Evolutionary conservation across 1,140 invertebrate genomes (phyloP), one percentile per base, ranked within the genome.

Genomic region (Lepidotrigona ventralis): DNA sequence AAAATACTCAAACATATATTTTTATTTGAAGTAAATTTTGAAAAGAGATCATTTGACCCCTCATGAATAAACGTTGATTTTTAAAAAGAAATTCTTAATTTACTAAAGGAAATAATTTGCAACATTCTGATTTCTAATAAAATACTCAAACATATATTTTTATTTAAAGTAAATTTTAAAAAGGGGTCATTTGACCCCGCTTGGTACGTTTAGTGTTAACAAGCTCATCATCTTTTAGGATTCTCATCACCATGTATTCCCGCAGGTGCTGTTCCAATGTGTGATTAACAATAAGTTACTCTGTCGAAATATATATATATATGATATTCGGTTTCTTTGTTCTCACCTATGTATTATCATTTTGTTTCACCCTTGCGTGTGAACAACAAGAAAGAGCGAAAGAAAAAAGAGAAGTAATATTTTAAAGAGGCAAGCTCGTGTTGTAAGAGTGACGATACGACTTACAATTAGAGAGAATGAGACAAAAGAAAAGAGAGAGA

Each of bases 361-460:
- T n/a, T n/a, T 39, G 64, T 87, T 86, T 77, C 54, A n/a, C 29
- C 54, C 68, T 46, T n/a, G 76, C 8, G 15, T 26, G 58, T 39
- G 75, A 33, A 69, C 39, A 15, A 72, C 12, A 69, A 1, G 23
- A 19, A 23, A n/a, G n/a, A n/a, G n/a, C n/a, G n/a, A 33, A 33
- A 33, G 4, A 33, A 33, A 33, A 33, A 33, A 58, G 6, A 64
- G 64, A 83, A 39, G 39, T 39, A 39, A 72, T 88, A 80, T 88
- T 88, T 88, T 84, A 60, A 39, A 87, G 88, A 89, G 80, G 80
- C 78, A 85, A 86, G 77, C 69, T 83, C 82, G 63, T 89, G 77
- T 79, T 53, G 73, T 89, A 85, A n/a, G 14, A 66, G 75, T 71
- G 33, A 73, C 33, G 33, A 82, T 29, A 15, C n/a, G 79, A 74